phyloP scores from a whole-genome alignment of 2,797 vertebrate genomes.

The Hippoglossus hippoglossus region DNA sequence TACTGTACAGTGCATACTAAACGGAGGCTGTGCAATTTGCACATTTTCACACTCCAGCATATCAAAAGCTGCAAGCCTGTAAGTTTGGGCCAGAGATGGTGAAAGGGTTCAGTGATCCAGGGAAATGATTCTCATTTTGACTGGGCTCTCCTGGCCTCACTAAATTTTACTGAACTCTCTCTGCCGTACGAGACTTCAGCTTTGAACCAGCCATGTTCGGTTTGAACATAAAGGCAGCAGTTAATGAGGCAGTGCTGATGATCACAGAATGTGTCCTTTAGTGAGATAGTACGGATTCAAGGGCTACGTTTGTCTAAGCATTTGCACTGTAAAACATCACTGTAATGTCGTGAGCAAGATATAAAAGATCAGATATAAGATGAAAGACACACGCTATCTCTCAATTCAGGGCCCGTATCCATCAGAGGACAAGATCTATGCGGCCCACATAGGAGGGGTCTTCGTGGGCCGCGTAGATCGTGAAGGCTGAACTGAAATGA shows the following conservation, averaged over 20 bases:
- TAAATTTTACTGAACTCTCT: conserved; percentile 9
- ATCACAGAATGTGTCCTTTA: conserved; percentile 11
- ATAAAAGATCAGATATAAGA: background rate
- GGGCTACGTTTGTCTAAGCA: background rate
- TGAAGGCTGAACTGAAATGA: too few species aligned
- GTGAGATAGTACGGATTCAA: background rate
- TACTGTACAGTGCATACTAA: conserved; percentile 9
- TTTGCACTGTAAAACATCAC: conserved; percentile 13
- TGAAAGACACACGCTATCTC: background rate
- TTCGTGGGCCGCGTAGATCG: too few species aligned
- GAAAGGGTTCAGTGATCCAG: conserved; percentile 34
- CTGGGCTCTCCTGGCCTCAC: conserved; percentile 3
- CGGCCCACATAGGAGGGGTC: too few species aligned
- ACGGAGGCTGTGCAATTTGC: background rate
- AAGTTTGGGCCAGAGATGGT: conserved; percentile 1
- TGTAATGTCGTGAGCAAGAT: background rate
- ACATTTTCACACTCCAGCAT: background rate
- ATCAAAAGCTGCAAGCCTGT: conserved; percentile 1
- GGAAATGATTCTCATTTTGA: conserved; percentile 12
- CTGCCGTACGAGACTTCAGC: background rate
- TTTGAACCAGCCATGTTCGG: background rate
- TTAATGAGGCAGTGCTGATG: conserved; percentile 4
- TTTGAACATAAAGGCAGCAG: background rate
- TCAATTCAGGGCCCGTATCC: too few species aligned
- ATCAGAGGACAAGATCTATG: too few species aligned